Conservation (phyloP, 1,140 invertebrate genomes). For the Gonioctena quinquepunctata region DNA sequence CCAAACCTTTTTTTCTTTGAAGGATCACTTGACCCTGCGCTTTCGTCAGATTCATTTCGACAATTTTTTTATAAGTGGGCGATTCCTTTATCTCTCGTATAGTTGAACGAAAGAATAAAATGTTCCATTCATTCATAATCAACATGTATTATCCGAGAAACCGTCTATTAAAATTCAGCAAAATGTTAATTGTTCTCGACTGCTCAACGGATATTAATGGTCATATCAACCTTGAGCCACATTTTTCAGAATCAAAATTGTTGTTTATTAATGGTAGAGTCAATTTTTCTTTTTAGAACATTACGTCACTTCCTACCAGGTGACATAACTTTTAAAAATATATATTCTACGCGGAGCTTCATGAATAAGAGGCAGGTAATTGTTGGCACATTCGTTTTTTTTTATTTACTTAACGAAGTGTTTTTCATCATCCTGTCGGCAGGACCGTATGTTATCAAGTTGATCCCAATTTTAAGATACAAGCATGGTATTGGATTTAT, state of each 20-base stretch:
- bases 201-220: not conserved
- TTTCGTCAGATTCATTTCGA: too few species aligned
- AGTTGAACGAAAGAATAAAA: not conserved
- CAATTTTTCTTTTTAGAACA: slow-evolving; percentile 19
- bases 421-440: not conserved
- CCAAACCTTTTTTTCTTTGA: too few species aligned
- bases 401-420: not conserved
- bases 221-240: not conserved
- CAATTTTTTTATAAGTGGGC: too few species aligned
- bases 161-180: not conserved
- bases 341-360: not conserved
- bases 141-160: not conserved
- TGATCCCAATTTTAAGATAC: too few species aligned
- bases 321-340: slow-evolving; percentile 32
- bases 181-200: not conserved
- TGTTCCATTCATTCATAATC: not conserved
- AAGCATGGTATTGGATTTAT: too few species aligned
- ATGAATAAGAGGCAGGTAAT: not conserved
- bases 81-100: too few species aligned
- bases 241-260: not conserved
- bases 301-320: not conserved
- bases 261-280: slow-evolving; percentile 9
- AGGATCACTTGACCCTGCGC: too few species aligned
- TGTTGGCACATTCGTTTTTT: not conserved
- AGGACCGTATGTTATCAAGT: too few species aligned